Base-by-base conservation (phyloP, 2,888 invertebrate genomes). In the Saturnia japonica region DNA sequence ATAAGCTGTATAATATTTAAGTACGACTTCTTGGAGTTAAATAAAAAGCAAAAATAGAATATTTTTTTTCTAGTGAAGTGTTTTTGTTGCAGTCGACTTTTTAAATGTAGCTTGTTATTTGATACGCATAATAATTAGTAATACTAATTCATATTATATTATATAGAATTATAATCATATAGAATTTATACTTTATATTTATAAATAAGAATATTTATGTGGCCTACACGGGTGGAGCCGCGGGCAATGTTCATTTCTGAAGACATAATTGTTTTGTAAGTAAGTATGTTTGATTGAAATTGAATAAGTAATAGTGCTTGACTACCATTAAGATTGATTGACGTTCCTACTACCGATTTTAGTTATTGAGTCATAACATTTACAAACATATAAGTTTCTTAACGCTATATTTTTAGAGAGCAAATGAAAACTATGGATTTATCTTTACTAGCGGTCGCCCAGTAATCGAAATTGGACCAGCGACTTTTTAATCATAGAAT, bases 261-360 rank as follows among this genome's bases (percentile, higher is more conserved):
- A 54, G 54, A 54, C 22, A 54, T 54, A 54, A 54, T 54, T 54
- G 54, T 54, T 54, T 54, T 54, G 54, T 9, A 54, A 54, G 54
- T 9, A 54, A 54, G 22, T 11, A 11, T 4, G 54, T 8, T 54
- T 54, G 54, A 54, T 6, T 54, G 54, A 22, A 9, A 54, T 54
- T 54, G 22, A 54, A 54, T 51, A 22, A 22, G 54, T 54, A 51
- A 51, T 51, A 54, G 54, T 54, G 22, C 8, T 22, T 54, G 54
- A 54, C 4, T 22, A 54, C 22, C 54, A 54, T 54, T 54, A 22
- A 22, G 54, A 54, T 22, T 54, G 54, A 54, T 54, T 54, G 54
- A 54, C 54, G 22, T n/a, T 22, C 54, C 22, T n/a, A 54, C 54
- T 54, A 54, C 22, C 9, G 1, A 6, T 54, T 54, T 54, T 54